Percentiles rank a stretch among this genome's conserved stretches.
These are phyloP conservation scores for Eupithecia tripunctaria DNA, from an alignment of 2,888 invertebrate species.

Conservation along the genomic window DNA sequence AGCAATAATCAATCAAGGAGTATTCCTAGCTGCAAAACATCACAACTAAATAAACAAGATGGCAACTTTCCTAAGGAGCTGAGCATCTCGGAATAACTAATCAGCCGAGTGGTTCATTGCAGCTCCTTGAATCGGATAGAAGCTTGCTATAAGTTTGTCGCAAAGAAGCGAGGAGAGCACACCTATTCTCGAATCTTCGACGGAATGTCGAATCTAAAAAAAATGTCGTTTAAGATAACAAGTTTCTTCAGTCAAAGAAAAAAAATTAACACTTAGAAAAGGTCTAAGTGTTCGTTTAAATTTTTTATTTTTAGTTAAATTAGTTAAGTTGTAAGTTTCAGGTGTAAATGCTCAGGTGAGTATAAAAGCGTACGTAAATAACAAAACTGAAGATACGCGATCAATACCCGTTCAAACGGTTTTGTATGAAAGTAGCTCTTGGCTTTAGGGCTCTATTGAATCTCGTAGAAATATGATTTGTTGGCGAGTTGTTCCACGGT, in stretches of 20 bases:
- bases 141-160: neutral
- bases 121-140: neutral
- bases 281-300: too few relatives aligned
- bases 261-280: too few relatives aligned
- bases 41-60: conserved; percentile 2
- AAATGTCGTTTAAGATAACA: neutral
- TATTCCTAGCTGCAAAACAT: neutral
- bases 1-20: conserved; percentile 2
- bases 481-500: conserved; percentile 21
- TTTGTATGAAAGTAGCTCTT: neutral
- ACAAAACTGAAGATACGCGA: too few relatives aligned
- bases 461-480: conserved; percentile 30
- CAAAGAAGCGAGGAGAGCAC: neutral
- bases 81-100: conserved; percentile 8
- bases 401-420: neutral
- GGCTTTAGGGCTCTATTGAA: conserved; percentile 21
- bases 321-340: neutral
- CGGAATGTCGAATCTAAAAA: neutral
- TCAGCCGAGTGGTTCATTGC: conserved; percentile 7
- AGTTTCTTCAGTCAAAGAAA: too few relatives aligned
- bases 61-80: neutral
- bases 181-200: neutral
- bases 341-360: neutral
- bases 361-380: too few relatives aligned
- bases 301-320: too few relatives aligned